Conservation (phyloP, 2,888 invertebrate species). For the Cantharis lateralis region DNA sequence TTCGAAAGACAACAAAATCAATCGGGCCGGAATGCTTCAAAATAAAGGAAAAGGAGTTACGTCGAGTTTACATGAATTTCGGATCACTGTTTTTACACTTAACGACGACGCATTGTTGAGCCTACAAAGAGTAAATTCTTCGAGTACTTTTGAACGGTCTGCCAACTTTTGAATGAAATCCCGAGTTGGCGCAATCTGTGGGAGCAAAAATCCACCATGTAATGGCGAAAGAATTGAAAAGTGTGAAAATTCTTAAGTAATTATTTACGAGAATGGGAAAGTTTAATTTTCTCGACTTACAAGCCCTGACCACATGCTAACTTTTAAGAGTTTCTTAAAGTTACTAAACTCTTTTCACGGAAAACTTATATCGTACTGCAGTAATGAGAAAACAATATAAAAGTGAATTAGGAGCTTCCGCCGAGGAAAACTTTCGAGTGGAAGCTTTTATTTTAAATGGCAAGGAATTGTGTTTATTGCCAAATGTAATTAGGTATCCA, state of each 20-base stretch:
- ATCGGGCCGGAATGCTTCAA: background rate
- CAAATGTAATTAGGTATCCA: background rate
- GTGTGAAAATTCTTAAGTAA: background rate
- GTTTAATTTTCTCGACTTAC: background rate
- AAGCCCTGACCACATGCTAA: background rate
- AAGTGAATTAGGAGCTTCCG: constrained; percentile 7
- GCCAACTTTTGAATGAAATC: background rate
- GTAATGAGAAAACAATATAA: constrained; percentile 19
- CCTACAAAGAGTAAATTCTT: background rate
- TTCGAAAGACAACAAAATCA: background rate
- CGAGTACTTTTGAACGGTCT: background rate
- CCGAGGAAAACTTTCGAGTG: constrained; percentile 7
- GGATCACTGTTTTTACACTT: background rate
- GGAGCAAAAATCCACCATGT: background rate
- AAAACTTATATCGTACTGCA: background rate
- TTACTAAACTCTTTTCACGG: background rate
- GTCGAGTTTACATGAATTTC: background rate
- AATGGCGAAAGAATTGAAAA: background rate
- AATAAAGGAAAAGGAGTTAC: background rate
- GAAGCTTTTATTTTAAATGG: constrained; percentile 10
- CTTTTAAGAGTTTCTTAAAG: background rate
- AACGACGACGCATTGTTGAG: background rate
- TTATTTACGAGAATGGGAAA: background rate
- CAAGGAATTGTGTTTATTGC: background rate
- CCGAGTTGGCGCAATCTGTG: background rate